Evolutionary conservation across 2,888 invertebrate species (phyloP), one percentile per base, ranked within the genome.

Genomic region (Scaptomyza polygonia): DNA sequence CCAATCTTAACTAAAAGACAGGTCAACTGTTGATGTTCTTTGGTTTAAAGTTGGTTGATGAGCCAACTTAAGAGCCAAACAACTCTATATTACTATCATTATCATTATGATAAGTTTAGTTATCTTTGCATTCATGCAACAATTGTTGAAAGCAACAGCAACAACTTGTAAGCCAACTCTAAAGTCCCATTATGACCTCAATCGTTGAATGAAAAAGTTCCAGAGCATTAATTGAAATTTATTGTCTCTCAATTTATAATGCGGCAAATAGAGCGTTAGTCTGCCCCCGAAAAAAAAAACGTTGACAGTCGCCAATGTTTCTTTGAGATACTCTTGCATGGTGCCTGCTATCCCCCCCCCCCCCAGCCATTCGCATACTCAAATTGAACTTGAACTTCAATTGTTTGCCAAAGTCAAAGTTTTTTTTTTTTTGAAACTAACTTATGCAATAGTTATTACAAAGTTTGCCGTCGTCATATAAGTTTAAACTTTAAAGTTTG

Each of bases 371-470:
- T 18, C 16, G 39, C 47, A n/a, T 49, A 4, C 21, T 43, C 55
- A 42, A 68, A 70, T 78, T 84, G 88, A 88, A 85, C 87, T 85
- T 85, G 88, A 88, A 86, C 80, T 85, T 77, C 70, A 77, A 84
- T 84, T 84, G 84, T 79, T 77, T 68, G 83, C 69, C 72, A 77
- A 83, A 86, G 81, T 83, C 86, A 79, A 67, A 69, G 65, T 55
- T 71, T 64, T 62, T 57, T 36, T 34, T 39, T 39, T 36, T 36
- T 16, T 12, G n/a, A 39, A 68, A 57, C 51, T 39, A 52, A 55
- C 54, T 42, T 42, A 48, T 42, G 29, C 43, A 40, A 63, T 87
- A 82, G 77, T 87, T 82, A 70, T 87, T 76, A 70, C 43, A 62
- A 85, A 86, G 57, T 81, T 81, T 62, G 65, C 47, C 69, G 40